Evolutionary conservation across 2,888 invertebrate species (phyloP).

Genomic region (Caradrina clavipalpis): DNA sequence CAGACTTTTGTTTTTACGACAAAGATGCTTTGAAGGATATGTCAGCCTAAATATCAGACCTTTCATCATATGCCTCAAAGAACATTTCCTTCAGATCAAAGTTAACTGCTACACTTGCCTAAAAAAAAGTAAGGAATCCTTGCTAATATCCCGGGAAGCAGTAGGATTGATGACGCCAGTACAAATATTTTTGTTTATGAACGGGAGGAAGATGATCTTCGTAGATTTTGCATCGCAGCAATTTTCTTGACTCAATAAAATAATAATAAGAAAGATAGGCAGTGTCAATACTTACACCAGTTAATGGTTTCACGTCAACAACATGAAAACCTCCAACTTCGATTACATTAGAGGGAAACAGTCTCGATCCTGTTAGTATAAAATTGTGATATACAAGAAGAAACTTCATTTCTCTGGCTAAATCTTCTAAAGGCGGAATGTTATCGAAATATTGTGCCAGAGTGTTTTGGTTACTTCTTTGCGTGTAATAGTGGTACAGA

Average conservation of each 20-base stretch:
- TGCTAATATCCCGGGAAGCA: background rate
- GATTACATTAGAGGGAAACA: conserved; percentile 91
- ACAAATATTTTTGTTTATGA: background rate
- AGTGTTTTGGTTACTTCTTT: conserved; percentile 77
- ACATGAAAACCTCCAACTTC: conserved; percentile 93
- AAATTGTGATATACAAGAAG: conserved; percentile 92
- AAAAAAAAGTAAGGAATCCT: background rate
- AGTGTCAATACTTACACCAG: conserved; percentile 78
- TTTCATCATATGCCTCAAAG: background rate
- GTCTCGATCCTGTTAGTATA: conserved; percentile 90
- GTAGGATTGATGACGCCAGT: background rate
- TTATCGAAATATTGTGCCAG: conserved; percentile 84
- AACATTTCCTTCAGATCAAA: background rate
- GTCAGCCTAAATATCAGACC: too few relatives aligned
- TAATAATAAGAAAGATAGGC: background rate
- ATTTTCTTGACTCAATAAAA: background rate
- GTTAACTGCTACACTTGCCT: background rate
- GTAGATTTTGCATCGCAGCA: background rate
- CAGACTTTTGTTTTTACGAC: background rate
- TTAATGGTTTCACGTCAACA: conserved; percentile 81
- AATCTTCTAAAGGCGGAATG: conserved; percentile 89
- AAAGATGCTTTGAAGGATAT: background rate
- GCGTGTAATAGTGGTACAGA: conserved; percentile 71
- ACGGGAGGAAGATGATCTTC: background rate
- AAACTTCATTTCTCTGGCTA: conserved; percentile 90